Evolutionary conservation across 2,113 vertebrate genomes (phyloP), one percentile per base, ranked within the genome.

Genomic region (Leiothrix lutea): DNA sequence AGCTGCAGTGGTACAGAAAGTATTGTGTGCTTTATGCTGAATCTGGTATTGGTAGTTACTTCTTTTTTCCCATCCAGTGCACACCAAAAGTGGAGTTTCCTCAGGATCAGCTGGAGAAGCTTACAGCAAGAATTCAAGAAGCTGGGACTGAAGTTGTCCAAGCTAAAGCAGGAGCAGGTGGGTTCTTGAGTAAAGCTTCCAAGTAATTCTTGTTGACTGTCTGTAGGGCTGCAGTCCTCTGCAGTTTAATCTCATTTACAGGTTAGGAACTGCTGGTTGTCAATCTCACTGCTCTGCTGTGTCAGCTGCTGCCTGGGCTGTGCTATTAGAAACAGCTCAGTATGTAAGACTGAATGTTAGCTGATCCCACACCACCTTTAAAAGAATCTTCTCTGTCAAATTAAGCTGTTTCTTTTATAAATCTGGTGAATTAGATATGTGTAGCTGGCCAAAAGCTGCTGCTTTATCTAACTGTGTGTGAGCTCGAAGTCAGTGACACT

Each of bases 111-210:
- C 97, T 99, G 93, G 80, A 98, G 1, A 87, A 99, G 5, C 98
- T 99, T 88, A 99, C 97, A 0, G 98, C 94, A 31, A 98, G 99
- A 77, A 99, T 99, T 97, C 99, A 99, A 95, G 99, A 99, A 83
- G 99, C 99, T 3, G 99, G 99, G 77, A 99, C 99, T 1, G 99
- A 99, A 95, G 99, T 99, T 75, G 99, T 99, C 51, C 99, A 99
- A 95, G 99, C 99, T 54, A 99, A 99, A 97, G 99, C 99, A 8
- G 99, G 99, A 92, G 98, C 99, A 92, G 99, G 99, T 99, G 54
- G 60, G 92, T 94, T 88, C 33, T 50, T 14, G 2, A 36, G 4
- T 56, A 20, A 11, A 35, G 47, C 53, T 71, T 65, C 18, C 48
- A 53, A 54, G 35, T 88, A 44, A 24, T 73, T 90, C 31, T n/a